Base-by-base conservation (phyloP, 2,888 invertebrate species). In the Rhorus exstirpatorius region DNA sequence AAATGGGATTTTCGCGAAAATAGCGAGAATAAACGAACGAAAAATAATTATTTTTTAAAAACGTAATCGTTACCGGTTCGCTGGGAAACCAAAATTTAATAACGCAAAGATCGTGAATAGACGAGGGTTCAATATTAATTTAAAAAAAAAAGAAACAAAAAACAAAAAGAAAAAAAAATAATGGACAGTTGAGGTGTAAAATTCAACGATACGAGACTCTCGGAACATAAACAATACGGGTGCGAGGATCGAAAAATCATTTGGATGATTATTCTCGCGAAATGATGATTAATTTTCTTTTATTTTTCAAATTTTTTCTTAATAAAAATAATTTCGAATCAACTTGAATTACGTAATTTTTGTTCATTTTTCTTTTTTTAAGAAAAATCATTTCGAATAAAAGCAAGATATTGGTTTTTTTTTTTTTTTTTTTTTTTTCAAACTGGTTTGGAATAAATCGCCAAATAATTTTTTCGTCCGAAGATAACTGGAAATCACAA, bases 201-300 rank as follows among this genome's bases (percentile, higher is more conserved):
- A 58, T 58, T 71, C 46, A 58, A 78, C 53, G 76, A 71, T 49
- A 44, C 31, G 49, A 10, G 60, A 78, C 61, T 61, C 60, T 65
- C 51, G 75, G 77, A 79, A 77, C 76, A 77, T 81, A 70, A 81
- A 83, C 68, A 61, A 85, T 79, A 81, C 75, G 81, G 63, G 38
- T 14, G 10, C 26, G 19, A 53, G 51, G 53, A 63, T 38, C n/a
- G 26, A 74, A 74, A 63, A 74, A 41, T 38, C n/a, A 74, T 72
- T 72, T 38, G 31, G 26, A 26, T 58, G 41, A 26, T 21, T 49
- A 10, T 72, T 72, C 31, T 31, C 14, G 19, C n/a, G n/a, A n/a
- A n/a, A n/a, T n/a, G n/a, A n/a, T n/a, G n/a, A n/a, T n/a, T n/a
- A n/a, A n/a, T n/a, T n/a, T n/a, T n/a, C n/a, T n/a, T n/a, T n/a